Conservation (phyloP, 2,113 vertebrate genomes). For the Muscicapa adusta region DNA sequence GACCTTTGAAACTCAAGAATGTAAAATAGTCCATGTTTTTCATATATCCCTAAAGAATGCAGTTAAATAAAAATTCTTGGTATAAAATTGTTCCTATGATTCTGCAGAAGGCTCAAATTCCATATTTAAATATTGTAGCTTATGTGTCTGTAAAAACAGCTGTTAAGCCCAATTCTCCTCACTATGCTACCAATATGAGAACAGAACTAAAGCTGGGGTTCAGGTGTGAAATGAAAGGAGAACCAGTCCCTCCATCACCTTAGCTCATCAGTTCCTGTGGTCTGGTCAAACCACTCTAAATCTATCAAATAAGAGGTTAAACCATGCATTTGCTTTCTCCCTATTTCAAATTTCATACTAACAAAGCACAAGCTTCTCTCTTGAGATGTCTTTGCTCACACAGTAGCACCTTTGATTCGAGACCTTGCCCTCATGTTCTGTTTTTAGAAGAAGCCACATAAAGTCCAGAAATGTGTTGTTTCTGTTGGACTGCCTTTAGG, state of each 20-base stretch:
- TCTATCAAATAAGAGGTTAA: neutral
- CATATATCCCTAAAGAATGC: neutral
- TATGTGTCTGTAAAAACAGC: neutral
- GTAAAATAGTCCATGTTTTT: neutral
- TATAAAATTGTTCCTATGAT: neutral
- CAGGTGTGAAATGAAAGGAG: neutral
- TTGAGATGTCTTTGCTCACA: neutral
- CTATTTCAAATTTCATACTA: neutral
- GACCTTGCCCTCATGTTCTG: neutral
- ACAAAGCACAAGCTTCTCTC: neutral
- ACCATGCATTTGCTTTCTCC: neutral
- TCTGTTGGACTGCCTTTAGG: slow-evolving; percentile 40
- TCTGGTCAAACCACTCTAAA: neutral
- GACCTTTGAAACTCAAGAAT: neutral
- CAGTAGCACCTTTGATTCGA: slow-evolving; percentile 46
- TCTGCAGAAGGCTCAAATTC: neutral
- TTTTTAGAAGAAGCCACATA: slow-evolving; percentile 31
- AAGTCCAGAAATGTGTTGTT: slow-evolving; percentile 18
- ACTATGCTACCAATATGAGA: neutral
- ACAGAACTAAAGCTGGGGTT: neutral
- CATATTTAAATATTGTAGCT: neutral
- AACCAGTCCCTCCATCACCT: neutral
- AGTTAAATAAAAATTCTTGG: neutral
- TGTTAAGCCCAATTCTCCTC: neutral
- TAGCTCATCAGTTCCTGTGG: neutral